Conservation (phyloP, 2,888 invertebrate species). For the Clistopyga incitator region DNA sequence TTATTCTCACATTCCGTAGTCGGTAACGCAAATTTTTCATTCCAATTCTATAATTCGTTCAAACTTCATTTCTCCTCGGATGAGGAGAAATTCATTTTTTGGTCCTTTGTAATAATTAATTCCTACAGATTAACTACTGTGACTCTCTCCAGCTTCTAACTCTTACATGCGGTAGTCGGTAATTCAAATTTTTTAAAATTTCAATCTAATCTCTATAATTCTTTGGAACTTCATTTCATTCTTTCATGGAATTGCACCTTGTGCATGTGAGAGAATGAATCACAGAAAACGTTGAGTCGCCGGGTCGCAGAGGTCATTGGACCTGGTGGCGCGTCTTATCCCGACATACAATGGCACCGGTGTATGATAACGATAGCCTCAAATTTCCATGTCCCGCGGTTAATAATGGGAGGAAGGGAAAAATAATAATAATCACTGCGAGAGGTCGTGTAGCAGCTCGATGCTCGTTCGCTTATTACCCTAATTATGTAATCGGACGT, state of each 20-base stretch:
- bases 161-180: no score
- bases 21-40: no score
- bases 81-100: no score
- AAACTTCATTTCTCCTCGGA: no score
- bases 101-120: no score
- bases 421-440: constrained; percentile 17
- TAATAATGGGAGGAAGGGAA: not conserved
- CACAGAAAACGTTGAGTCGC: not conserved
- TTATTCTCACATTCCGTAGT: no score
- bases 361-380: constrained; percentile 47
- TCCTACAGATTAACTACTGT: no score
- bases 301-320: constrained; percentile 1
- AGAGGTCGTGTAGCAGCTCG: constrained; percentile 38
- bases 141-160: no score
- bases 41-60: no score
- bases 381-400: constrained; percentile 57
- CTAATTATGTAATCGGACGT: constrained; percentile 73
- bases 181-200: no score
- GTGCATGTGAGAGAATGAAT: not conserved
- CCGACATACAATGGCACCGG: not conserved
- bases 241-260: not conserved
- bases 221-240: no score
- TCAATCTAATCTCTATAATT: no score
- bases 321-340: not conserved
- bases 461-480: constrained; percentile 72